phyloP scores from a whole-genome alignment of 2,113 vertebrate species.

The Peromyscus maniculatus region DNA sequence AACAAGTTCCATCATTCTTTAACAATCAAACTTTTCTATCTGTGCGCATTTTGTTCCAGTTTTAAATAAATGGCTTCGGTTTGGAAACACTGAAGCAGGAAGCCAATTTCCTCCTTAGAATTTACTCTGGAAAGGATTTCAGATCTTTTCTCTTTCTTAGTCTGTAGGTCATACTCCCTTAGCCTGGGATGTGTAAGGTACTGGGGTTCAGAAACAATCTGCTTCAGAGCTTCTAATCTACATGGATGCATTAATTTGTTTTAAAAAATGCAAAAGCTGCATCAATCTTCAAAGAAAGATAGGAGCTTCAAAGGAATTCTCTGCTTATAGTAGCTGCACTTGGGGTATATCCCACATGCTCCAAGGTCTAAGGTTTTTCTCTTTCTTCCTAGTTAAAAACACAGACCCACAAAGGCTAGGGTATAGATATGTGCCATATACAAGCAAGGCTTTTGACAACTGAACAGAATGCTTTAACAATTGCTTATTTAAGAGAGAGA shows the following conservation, averaged over 20 bases:
- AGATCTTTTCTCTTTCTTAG: background rate
- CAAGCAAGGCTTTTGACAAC: background rate
- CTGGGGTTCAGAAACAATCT: background rate
- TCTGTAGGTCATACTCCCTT: background rate
- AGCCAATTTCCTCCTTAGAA: background rate
- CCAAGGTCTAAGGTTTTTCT: background rate
- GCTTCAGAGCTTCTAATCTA: background rate
- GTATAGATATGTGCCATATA: background rate
- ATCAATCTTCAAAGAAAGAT: constrained; percentile 33
- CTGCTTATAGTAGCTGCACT: background rate
- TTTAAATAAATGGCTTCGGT: background rate
- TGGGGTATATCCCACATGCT: background rate
- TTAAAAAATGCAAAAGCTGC: background rate
- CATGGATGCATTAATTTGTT: background rate
- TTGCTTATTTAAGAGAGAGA: background rate
- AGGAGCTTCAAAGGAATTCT: background rate
- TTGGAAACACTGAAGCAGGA: background rate
- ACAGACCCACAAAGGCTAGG: background rate
- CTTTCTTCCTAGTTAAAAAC: background rate
- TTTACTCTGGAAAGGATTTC: background rate
- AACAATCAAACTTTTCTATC: background rate
- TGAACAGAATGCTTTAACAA: background rate
- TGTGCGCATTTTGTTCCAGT: background rate
- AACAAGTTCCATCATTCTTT: background rate
- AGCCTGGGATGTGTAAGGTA: background rate